Base-by-base conservation (phyloP, 2,797 vertebrate species). In the Coilia nasus region DNA sequence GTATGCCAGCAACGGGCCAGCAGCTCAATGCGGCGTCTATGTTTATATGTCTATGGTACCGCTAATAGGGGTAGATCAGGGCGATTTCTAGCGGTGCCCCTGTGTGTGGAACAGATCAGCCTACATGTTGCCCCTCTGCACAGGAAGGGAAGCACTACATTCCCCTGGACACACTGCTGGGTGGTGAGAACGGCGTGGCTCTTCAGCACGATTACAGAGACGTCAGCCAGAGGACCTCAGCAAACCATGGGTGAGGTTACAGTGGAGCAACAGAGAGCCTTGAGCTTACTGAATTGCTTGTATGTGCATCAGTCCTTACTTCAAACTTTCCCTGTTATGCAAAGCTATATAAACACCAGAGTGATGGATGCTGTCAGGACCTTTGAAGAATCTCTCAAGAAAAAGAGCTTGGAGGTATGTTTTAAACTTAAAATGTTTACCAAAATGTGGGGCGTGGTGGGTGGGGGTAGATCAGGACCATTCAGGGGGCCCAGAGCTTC, bases 111-210 rank as follows among this genome's bases (percentile, higher is more conserved):
- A 2, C 50, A 12, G 14, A 54, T 54, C 10, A 54, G 0, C 50
- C 10, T 2, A 54, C 50, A 12, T 19, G 57, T 5, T 59, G 0
- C 44, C 57, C 54, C 19, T 75, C 82, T 88, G 21, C 54, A 78
- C 88, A 99, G 98, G 96, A 96, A 41, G 98, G 98, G 56, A 99
- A 99, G 89, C 96, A 98, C 87, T 98, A 98, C 56, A 97, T 99
- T 91, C 98, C 98, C 7, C 89, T 99, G 83, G 94, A 93, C 14
- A 90, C 94, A 0, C 93, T 96, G 85, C 84, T 94, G 87, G 88
- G 89, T 47, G 92, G 88, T 54, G 92, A 90, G 60, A 88, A 12
- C 67, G 90, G 81, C 0, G 90, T 93, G 78, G 1, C 91, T 88
- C 84, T 90, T 90, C 54, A 91, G 84, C 83, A 87, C 87, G 60